Conservation (phyloP, 2,113 vertebrate species). For the Cochlearius cochlearius region DNA sequence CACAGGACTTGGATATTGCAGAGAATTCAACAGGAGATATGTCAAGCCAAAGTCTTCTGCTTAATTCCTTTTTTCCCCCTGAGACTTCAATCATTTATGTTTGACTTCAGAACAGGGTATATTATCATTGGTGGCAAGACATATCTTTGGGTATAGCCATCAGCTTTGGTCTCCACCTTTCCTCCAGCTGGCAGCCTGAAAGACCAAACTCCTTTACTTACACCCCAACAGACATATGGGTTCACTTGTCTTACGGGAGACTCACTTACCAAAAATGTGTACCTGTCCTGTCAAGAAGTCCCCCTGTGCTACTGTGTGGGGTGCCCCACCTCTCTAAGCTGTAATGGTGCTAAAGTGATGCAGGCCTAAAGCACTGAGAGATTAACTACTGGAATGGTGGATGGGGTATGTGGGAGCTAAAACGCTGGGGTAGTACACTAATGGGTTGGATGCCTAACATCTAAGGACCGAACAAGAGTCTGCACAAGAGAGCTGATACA, state of each 20-base stretch:
- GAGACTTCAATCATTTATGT: not conserved
- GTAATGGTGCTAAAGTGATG: not conserved
- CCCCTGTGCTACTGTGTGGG: no score
- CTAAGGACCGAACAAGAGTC: not conserved
- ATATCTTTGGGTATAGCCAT: not conserved
- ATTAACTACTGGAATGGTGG: not conserved
- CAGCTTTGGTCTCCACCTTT: not conserved
- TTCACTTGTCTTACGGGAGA: not conserved
- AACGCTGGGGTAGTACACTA: not conserved
- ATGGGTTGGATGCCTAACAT: not conserved
- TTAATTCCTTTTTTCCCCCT: not conserved
- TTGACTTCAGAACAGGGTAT: not conserved
- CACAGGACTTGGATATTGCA: not conserved
- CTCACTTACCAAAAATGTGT: not conserved
- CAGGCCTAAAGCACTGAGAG: not conserved
- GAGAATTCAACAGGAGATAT: not conserved
- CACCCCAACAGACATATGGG: not conserved
- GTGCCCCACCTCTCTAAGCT: not conserved
- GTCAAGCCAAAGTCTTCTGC: not conserved
- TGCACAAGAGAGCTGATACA: not conserved
- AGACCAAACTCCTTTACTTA: not conserved
- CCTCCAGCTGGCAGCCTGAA: not conserved
- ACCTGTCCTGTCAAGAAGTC: not conserved
- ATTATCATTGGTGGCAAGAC: not conserved
- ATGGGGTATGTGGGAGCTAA: not conserved